Evolutionary conservation across 2,113 vertebrate genomes (phyloP), one percentile per base, ranked within the genome.

Genomic region (Chloebia gouldiae): DNA sequence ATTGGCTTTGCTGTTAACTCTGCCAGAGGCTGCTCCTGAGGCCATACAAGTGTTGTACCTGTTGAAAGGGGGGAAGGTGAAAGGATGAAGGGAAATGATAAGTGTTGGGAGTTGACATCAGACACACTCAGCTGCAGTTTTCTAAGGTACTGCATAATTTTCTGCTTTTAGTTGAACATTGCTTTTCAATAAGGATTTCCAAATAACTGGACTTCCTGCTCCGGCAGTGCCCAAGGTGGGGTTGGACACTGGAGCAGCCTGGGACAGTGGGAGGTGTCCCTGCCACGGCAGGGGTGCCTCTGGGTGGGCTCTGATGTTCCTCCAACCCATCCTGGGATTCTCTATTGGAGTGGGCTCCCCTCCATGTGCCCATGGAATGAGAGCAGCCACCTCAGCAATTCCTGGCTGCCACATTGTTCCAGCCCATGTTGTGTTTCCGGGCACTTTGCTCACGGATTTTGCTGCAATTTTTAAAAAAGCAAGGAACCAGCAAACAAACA

Each of bases 61-160:
- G 3, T 0, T 27, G 40, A 1, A 16, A 25, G 13, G 44, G 14
- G 25, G 47, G 20, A 5, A 37, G 42, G 47, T 16, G 72, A 17
- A 23, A 13, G 68, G 54, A 5, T 15, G 13, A 33, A 64, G 44
- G 30, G 28, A 22, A 50, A 16, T 3, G 10, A 17, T 5, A 23
- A 3, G 7, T 9, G 13, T 5, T 7, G 30, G 23, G 33, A 21
- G 22, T 42, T 73, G 35, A 5, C 30, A 47, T 42, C 63, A n/a
- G 2, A 21, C 45, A 8, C 6, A 4, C 24, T 49, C 40, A 24
- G 3, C 54, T 50, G 31, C 56, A 28, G 20, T 45, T 89, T 37
- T 13, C 56, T 9, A 2, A n/a, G 31, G 25, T 24, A 2, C 39
- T 33, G 0, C 28, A 3, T 2, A 0, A 1, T 37, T 8, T 30